Base-by-base conservation (phyloP, 2,888 invertebrate species). In the Apodemia mormo region DNA sequence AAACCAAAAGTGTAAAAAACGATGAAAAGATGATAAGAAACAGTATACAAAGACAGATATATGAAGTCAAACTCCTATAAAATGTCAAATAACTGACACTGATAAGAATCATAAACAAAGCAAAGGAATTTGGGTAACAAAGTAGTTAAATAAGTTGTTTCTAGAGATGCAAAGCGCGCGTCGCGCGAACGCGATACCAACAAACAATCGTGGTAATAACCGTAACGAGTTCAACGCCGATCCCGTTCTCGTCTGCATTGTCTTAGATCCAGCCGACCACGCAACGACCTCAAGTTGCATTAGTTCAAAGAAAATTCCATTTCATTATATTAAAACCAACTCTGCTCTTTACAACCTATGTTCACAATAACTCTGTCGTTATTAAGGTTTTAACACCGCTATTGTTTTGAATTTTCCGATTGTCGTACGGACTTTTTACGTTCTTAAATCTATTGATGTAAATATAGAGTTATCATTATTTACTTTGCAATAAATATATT, bases 191-290 rank as follows among this genome's bases (percentile, higher is more conserved):
- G 84, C 83, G 77, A 81, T 79, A 78, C 80, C 75, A 75, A 80
- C 84, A 83, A 86, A 89, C 89, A 88, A 89, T 88, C 80, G 85
- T 81, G 80, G 84, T 87, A 88, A 89, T 87, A 85, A 84, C 84
- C 88, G 86, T 90, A 85, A 87, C 88, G 85, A 86, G 84, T 79
- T 80, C 81, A 80, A 74, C 80, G 80, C 75, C 82, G 81, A 81
- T 87, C 85, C 84, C 84, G 85, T 85, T 85, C 81, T 79, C 82
- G 82, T 82, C 83, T 82, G 84, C 81, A 87, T 89, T 89, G 87
- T 89, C 82, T 83, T 72, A 76, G 75, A 72, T 79, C 78, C 77
- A 80, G 79, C 78, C 77, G 78, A 80, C 79, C 80, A 83, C 82
- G 80, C 79, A 79, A 81, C 80, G 80, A 79, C 79, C 79, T 78